These are phyloP conservation scores for Chromobotia macracanthus DNA, from an alignment of 2,797 vertebrate genomes.

Conservation along the genomic window DNA sequence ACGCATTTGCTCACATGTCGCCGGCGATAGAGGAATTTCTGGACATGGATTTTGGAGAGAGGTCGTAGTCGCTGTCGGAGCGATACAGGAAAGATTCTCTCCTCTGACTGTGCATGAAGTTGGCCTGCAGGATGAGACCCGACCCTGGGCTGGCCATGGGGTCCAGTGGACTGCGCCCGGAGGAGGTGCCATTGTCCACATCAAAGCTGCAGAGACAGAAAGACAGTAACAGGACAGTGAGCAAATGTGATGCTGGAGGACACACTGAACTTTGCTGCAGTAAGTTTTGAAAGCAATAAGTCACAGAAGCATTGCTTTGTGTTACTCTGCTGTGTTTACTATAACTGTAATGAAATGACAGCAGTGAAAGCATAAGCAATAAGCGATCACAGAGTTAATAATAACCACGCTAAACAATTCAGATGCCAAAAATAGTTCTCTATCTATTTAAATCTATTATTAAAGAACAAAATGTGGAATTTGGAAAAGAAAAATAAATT, in stretches of 20 bases:
- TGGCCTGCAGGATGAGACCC: conserved; percentile 96
- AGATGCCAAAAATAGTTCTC: too few species aligned
- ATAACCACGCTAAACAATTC: too few species aligned
- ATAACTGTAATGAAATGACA: too few species aligned
- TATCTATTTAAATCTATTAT: too few species aligned
- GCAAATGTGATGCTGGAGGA: neutral
- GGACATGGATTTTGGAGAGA: conserved; percentile 98
- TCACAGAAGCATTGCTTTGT: too few species aligned
- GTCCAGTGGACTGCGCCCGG: conserved; percentile 97
- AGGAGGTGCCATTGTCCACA: conserved; percentile 98
- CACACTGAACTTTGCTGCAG: too few species aligned
- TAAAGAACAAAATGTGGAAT: too few species aligned
- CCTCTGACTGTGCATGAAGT: conserved; percentile 96
- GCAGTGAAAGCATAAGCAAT: too few species aligned
- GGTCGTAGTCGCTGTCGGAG: conserved; percentile 98
- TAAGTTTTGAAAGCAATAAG: too few species aligned
- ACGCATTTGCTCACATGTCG: conserved; percentile 88
- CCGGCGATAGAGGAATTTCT: conserved; percentile 99
- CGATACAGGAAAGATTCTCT: conserved; percentile 97
- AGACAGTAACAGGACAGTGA: neutral
- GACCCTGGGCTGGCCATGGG: conserved; percentile 97
- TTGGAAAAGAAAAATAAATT: too few species aligned
- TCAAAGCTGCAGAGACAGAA: conserved; percentile 84
- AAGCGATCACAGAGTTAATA: too few species aligned
- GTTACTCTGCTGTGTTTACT: too few species aligned